These are phyloP conservation scores for Pimpla rufipes DNA, from an alignment of 2,888 invertebrate genomes.

Conservation along the genomic window DNA sequence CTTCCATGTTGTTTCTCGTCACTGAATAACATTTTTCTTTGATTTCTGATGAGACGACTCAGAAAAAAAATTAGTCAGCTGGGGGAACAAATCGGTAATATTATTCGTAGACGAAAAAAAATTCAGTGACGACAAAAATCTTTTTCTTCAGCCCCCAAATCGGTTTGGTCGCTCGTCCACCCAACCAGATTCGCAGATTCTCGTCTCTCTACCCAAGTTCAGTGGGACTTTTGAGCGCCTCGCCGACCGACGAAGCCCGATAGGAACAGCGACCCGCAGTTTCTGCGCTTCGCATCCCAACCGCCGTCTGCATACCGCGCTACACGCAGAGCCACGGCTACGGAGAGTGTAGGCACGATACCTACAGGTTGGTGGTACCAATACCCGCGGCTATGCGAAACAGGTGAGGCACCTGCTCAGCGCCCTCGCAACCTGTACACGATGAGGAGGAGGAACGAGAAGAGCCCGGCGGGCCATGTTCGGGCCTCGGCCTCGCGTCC, in stretches of 20 bases:
- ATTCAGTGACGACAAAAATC: too few species aligned
- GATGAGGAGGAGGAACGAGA: conserved; percentile 59
- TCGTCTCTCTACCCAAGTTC: neutral
- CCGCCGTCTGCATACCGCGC: conserved; percentile 10
- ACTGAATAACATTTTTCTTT: too few species aligned
- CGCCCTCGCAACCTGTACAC: conserved; percentile 65
- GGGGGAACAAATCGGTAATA: too few species aligned
- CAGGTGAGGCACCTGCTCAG: conserved; percentile 84
- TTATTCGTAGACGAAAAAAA: too few species aligned
- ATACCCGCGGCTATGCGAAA: conserved; percentile 75
- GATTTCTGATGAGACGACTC: too few species aligned
- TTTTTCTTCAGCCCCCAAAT: too few species aligned
- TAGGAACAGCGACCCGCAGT: conserved; percentile 37
- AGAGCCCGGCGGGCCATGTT: conserved; percentile 58
- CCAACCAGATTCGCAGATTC: too few species aligned
- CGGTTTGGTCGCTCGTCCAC: too few species aligned
- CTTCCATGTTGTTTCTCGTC: too few species aligned
- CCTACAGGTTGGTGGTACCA: conserved; percentile 10
- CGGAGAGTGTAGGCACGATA: neutral
- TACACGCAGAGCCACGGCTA: neutral
- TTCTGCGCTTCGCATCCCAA: neutral
- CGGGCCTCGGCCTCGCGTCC: conserved; percentile 57
- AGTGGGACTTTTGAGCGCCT: neutral
- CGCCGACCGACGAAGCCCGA: conserved; percentile 18
- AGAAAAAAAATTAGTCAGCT: too few species aligned